Conservation (phyloP, 2,797 vertebrate genomes). For the Alca torda region DNA sequence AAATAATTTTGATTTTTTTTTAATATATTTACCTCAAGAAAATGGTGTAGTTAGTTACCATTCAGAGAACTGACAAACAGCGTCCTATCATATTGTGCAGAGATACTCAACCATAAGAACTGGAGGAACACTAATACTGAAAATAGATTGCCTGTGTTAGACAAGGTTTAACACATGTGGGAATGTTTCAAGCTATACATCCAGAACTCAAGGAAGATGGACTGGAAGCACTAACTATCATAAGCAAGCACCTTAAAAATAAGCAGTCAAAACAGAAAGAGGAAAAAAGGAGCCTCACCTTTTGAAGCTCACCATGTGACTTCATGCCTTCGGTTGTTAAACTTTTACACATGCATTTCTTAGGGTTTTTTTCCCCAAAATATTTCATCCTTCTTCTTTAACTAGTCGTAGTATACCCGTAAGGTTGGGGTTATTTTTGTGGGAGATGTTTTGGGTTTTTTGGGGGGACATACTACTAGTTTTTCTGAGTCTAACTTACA, state of each 20-base stretch:
- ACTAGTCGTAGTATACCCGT: neutral
- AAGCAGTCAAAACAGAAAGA: neutral
- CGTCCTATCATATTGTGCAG: neutral
- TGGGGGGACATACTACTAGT: neutral
- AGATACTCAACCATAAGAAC: neutral
- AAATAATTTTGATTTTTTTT: neutral
- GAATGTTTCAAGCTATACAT: neutral
- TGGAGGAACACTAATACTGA: neutral
- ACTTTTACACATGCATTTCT: neutral
- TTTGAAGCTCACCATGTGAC: neutral
- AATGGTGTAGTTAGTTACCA: neutral
- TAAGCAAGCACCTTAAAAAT: neutral
- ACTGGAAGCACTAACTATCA: neutral
- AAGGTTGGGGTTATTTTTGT: neutral
- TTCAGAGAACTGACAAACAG: neutral
- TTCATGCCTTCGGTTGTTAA: neutral
- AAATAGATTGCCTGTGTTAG: neutral
- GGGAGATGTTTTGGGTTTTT: neutral
- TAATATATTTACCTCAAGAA: neutral
- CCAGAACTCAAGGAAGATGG: neutral
- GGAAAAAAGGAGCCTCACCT: accelerated
- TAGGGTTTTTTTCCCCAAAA: accelerated
- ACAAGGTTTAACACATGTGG: neutral
- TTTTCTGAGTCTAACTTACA: neutral
- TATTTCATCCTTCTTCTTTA: neutral